Conservation (phyloP, 2,113 vertebrate genomes). For the Sceloporus tristichus region DNA sequence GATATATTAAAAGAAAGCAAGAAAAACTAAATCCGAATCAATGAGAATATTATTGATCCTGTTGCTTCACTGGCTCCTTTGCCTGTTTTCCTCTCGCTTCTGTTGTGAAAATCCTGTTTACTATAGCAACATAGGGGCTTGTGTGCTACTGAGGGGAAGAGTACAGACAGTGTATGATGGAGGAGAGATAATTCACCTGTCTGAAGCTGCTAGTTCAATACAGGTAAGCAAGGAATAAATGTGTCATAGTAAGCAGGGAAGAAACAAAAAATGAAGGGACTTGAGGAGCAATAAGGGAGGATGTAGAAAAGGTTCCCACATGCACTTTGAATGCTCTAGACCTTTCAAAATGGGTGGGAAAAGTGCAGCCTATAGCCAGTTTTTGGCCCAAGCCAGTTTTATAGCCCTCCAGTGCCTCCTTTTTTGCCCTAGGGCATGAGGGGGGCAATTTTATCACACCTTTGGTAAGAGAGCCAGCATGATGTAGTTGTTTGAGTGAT, state of each 20-base stretch:
- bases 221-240: slow-evolving; percentile 43
- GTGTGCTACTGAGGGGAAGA: slow-evolving; percentile 5
- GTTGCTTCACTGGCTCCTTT: not conserved
- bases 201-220: slow-evolving; percentile 42
- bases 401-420: too few relatives aligned
- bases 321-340: not conserved
- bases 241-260: not conserved
- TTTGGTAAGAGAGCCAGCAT: too few relatives aligned
- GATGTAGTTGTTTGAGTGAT: too few relatives aligned
- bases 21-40: not conserved
- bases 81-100: not conserved
- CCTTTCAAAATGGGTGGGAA: not conserved
- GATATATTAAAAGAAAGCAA: not conserved
- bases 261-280: not conserved
- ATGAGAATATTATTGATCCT: not conserved
- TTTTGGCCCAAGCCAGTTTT: too few relatives aligned
- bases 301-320: not conserved
- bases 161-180: not conserved
- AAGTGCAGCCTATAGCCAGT: too few relatives aligned
- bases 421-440: too few relatives aligned
- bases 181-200: slow-evolving; percentile 49
- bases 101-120: not conserved
- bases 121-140: not conserved
- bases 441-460: too few relatives aligned
- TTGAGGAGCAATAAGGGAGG: not conserved